phyloP scores from a whole-genome alignment of 2,797 vertebrate species.

The Enteromius trimaculatus region DNA sequence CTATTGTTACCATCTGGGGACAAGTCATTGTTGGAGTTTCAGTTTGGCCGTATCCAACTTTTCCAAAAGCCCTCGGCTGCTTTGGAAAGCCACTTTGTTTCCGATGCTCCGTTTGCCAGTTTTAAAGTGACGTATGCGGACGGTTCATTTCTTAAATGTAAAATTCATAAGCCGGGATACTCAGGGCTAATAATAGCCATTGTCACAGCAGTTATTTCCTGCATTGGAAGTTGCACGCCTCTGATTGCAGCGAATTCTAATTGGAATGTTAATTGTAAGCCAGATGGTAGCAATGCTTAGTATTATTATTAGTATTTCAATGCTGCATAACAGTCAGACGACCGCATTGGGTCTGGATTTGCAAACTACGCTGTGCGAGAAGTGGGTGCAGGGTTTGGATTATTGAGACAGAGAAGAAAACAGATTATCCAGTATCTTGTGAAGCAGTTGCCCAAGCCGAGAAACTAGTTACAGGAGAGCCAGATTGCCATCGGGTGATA shows the following conservation, averaged over 20 bases:
- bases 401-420: constrained; percentile 58
- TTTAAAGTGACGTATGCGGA: constrained; percentile 42
- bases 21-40: constrained; percentile 25
- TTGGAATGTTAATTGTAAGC: constrained; percentile 72
- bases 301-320: constrained; percentile 57
- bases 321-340: constrained; percentile 70
- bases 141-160: constrained; percentile 52
- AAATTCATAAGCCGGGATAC: constrained; percentile 53
- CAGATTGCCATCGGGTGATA: constrained; percentile 81
- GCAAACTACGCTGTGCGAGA: constrained; percentile 69
- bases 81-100: constrained; percentile 21
- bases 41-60: constrained; percentile 13
- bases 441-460: constrained; percentile 77
- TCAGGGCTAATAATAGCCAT: constrained; percentile 59
- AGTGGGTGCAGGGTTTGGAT: constrained; percentile 73
- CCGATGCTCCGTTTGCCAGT: constrained; percentile 6
- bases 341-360: constrained; percentile 70
- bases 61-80: constrained; percentile 11
- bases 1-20: constrained; percentile 9
- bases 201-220: constrained; percentile 66
- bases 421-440: constrained; percentile 80
- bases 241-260: constrained; percentile 71
- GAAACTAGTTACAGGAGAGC: constrained; percentile 75
- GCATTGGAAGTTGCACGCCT: constrained; percentile 62
- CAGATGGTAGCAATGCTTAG: constrained; percentile 70